Evolutionary conservation across 2,113 vertebrate species (phyloP), one percentile per base, ranked within the genome.

Genomic region (Caretta caretta): DNA sequence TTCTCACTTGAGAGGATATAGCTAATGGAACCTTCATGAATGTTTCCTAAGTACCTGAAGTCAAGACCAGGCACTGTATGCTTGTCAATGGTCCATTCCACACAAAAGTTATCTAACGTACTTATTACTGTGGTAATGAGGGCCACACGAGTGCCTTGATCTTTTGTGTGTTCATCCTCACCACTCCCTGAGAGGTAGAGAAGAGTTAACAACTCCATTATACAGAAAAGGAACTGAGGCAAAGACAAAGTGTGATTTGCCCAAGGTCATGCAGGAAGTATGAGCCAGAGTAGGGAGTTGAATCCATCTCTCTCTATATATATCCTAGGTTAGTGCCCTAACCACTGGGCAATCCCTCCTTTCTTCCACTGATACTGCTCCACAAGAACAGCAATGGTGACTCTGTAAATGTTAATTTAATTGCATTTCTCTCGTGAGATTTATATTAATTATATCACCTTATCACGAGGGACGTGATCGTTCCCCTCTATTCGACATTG

Each of bases 11-110:
- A 2, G 4, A 4, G 84, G 87, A 92, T 62, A 25, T 7, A 81
- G 0, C 1, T 72, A 22, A 14, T 38, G 2, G 3, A 81, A 62
- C 2, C 35, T 88, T 48, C 8, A 6, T 7, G 5, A 1, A 1
- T 3, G 38, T 89, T 92, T 93, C 51, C 50, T 3, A 83, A 54
- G 0, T 2, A 12, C 2, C 2, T 48, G 48, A 53, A 84, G 24
- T 1, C 65, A 27, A 6, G 75, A 27, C 46, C 42, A 29, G 42
- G 75, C 25, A 14, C 2, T 56, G 93, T 92, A 17, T 0, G 0
- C 87, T 90, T 89, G 24, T 83, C 65, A 85, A 4, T 1, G 16
- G 6, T 46, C 4, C 83, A 2, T 51, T 19, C 81, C 49, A 57
- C 24, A 5, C 48, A 53, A 20, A 82, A 82, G 84, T 57, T 20